Conservation (phyloP, 2,888 invertebrate species). For the Tridacna gigas region DNA sequence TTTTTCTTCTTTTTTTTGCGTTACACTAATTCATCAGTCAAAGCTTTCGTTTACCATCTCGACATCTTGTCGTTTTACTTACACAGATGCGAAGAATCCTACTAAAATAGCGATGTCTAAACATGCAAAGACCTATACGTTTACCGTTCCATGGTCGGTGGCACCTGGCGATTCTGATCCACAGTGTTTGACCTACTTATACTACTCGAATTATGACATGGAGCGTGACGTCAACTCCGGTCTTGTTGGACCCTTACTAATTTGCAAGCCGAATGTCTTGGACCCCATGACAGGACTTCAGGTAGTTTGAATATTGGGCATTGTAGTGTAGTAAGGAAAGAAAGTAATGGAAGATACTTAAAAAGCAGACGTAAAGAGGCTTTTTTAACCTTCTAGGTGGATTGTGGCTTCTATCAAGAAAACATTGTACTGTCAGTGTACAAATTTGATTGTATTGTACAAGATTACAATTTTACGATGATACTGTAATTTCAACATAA, state of each 20-base stretch:
- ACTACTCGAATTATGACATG: constrained; percentile 59
- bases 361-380: no score
- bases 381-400: no score
- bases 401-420: no score
- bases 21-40: neutral
- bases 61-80: neutral
- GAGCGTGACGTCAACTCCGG: constrained; percentile 64
- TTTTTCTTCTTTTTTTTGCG: no score
- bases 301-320: constrained; percentile 37
- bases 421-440: no score
- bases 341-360: no score
- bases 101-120: neutral
- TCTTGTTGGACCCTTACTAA: constrained; percentile 61
- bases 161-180: constrained; percentile 63
- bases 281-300: constrained; percentile 49
- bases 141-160: constrained; percentile 58
- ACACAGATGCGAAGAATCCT: constrained; percentile 3
- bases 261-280: constrained; percentile 61
- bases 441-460: no score
- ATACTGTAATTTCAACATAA: no score
- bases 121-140: constrained; percentile 39
- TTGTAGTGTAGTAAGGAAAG: no score
- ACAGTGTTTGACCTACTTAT: constrained; percentile 62
- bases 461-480: no score
- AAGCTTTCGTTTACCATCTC: neutral